Base-by-base conservation (phyloP, 2,888 invertebrate genomes). In the Dione juno region DNA sequence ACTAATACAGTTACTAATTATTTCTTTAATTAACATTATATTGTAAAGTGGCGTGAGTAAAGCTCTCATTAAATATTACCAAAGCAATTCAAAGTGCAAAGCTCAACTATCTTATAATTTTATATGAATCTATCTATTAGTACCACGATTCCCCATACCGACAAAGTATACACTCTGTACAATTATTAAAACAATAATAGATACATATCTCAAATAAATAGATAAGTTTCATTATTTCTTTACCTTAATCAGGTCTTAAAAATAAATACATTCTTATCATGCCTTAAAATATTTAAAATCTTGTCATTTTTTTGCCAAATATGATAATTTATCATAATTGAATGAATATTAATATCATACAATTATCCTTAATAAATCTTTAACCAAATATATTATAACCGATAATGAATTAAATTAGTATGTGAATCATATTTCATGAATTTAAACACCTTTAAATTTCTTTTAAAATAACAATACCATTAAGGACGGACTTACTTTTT, bases 291-390 rank as follows among this genome's bases (percentile, higher is more conserved):
- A 28, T 53, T 7, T 21, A 28, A 53, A 53, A 37, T 10, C 0
- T 3, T 16, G 57, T 57, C 37, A 16, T 13, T 16, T 13, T 57
- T 57, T 16, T 16, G 16, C 11, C 11, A 40, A 57, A 57, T 40
- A 57, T 57, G 9, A 40, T 37, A 40, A 57, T 57, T 57, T 57
- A 57, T 57, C 57, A 57, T 19, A 57, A 57, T 57, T 57, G 16
- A 40, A 57, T 57, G 11, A 57, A 57, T 11, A 57, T 57, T 37
- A 19, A n/a, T 1, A 19, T 40, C 37, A 57, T 57, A 57, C 37
- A 57, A 57, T 11, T 6, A n/a, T 16, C 37, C 37, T 16, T 16
- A 37, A 57, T 16, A 57, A n/a, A 37, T 40, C 16, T 16, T 40
- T 40, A 57, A 16, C 40, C 37, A 40, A 37, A 57, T 57, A 40